These are phyloP conservation scores for Sceloporus undulatus DNA, from an alignment of 2,113 vertebrate genomes.

Conservation along the genomic window DNA sequence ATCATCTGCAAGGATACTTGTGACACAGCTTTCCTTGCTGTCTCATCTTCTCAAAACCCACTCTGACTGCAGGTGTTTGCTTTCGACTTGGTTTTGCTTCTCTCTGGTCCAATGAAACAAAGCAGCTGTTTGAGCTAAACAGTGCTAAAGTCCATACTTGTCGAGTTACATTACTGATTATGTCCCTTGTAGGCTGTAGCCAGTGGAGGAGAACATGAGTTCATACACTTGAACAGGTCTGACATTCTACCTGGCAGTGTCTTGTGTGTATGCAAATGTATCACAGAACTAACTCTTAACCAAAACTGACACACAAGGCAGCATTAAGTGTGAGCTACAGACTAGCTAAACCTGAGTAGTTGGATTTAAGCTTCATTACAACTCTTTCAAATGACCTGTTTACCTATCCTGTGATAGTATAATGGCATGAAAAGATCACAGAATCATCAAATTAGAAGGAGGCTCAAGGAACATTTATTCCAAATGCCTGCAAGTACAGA, in stretches of 20 bases:
- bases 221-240: neutral
- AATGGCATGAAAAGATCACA: neutral
- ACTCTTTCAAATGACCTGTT: neutral
- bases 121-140: constrained; percentile 8
- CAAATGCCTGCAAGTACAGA: neutral
- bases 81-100: neutral
- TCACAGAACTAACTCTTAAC: neutral
- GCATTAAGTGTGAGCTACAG: neutral
- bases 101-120: neutral
- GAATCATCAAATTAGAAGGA: neutral
- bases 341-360: neutral
- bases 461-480: neutral
- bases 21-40: neutral
- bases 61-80: neutral
- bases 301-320: constrained; percentile 11
- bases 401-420: neutral
- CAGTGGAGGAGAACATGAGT: neutral
- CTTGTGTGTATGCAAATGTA: neutral
- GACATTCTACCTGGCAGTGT: neutral
- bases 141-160: neutral
- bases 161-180: neutral
- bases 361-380: no score
- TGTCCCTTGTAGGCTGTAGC: neutral
- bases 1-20: neutral
- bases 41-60: neutral